Percentiles rank a stretch among this genome's conserved stretches.
Evolutionary conservation across 1,140 invertebrate species (phyloP).

Genomic region (Drosophila asahinai): DNA sequence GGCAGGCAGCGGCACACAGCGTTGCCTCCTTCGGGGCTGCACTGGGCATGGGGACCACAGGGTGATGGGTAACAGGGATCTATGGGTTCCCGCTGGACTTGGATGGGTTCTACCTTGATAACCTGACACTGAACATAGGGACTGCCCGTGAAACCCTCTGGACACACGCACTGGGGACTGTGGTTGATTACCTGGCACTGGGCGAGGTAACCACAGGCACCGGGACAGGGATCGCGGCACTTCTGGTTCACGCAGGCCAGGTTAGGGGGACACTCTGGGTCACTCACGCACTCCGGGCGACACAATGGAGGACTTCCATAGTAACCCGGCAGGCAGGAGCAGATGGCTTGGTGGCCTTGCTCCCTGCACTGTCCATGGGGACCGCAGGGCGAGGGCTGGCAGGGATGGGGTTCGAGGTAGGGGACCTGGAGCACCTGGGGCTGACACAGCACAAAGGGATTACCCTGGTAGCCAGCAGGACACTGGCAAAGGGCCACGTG

Average conservation of each 20-base stretch:
- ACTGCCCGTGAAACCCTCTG: constrained; percentile 89
- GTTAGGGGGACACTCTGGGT: constrained; percentile 86
- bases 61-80: constrained; percentile 90
- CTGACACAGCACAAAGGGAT: constrained; percentile 74
- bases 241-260: constrained; percentile 87
- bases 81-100: constrained; percentile 90
- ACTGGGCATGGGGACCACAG: constrained; percentile 91
- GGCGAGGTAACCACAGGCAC: constrained; percentile 88
- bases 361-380: constrained; percentile 86
- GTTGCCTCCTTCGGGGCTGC: constrained; percentile 88
- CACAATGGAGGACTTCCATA: constrained; percentile 87
- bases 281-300: constrained; percentile 87
- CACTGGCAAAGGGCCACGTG: constrained; percentile 86
- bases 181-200: constrained; percentile 93
- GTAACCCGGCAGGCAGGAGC: constrained; percentile 85
- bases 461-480: constrained; percentile 66
- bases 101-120: constrained; percentile 87
- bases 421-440: constrained; percentile 80
- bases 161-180: constrained; percentile 92
- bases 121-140: constrained; percentile 90
- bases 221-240: constrained; percentile 87
- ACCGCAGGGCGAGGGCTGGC: constrained; percentile 87
- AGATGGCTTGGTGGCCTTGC: constrained; percentile 84
- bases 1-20: constrained; percentile 89
- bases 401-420: constrained; percentile 85